Percentiles rank a stretch among this genome's conserved stretches.
phyloP scores from a whole-genome alignment of 2,113 vertebrate genomes.

The Chionis minor region DNA sequence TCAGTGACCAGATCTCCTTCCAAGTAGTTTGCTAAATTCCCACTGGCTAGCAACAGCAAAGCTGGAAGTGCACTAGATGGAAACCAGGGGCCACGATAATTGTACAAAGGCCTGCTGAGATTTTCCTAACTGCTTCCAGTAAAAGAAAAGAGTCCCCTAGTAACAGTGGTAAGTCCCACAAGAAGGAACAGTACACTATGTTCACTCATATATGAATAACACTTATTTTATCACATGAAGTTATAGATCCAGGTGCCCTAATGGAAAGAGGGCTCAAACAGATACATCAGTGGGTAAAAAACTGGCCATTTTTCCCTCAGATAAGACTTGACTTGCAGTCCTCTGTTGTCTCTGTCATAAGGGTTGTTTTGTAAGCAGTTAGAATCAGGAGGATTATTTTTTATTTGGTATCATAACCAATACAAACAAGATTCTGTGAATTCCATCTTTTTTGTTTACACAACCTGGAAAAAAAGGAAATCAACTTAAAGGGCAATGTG shows the following conservation, averaged over 20 bases:
- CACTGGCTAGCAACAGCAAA: conserved; percentile 76
- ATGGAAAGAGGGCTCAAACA: conserved; percentile 2
- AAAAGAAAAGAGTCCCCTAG: conserved; percentile 83
- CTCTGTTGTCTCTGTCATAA: background rate
- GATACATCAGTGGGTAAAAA: background rate
- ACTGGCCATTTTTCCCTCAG: background rate
- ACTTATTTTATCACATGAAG: conserved; percentile 85
- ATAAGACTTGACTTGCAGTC: background rate
- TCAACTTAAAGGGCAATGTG: background rate
- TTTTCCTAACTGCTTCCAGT: conserved; percentile 81
- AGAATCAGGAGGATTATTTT: background rate
- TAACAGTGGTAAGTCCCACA: conserved; percentile 75
- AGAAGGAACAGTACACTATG: conserved; percentile 80
- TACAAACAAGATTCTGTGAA: background rate
- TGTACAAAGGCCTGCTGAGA: conserved; percentile 89
- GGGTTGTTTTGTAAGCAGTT: background rate
- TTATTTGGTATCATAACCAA: background rate
- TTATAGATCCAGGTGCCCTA: conserved; percentile 41
- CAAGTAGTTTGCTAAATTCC: conserved; percentile 82
- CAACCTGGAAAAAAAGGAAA: background rate
- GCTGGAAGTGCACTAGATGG: conserved; percentile 83
- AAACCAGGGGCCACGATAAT: conserved; percentile 83
- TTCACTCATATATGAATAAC: conserved; percentile 88
- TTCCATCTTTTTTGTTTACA: background rate
- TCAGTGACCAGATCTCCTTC: conserved; percentile 88